Percentiles rank a stretch among this genome's conserved stretches.
These are phyloP conservation scores for Axea sp. DNA, from an alignment of 2,888 invertebrate genomes.

Conservation along the genomic window DNA sequence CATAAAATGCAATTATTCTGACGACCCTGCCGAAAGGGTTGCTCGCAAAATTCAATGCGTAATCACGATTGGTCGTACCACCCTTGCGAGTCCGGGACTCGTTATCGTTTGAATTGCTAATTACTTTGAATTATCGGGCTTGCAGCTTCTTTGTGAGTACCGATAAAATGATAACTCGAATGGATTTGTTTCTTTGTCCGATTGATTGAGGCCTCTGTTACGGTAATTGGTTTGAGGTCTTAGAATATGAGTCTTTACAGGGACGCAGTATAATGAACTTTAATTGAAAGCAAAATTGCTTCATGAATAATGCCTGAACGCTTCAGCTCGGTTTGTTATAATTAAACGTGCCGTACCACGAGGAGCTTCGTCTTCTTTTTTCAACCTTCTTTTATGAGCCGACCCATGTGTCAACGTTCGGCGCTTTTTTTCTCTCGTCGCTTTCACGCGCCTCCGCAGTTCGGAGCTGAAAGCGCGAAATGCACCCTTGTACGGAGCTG, in stretches of 20 bases:
- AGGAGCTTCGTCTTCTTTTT: no score
- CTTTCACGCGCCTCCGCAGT: background rate
- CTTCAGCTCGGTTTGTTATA: background rate
- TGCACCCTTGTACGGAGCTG: slow-evolving; percentile 5
- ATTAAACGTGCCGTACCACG: background rate
- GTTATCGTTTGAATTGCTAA: slow-evolving; percentile 51
- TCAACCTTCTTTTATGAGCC: no score
- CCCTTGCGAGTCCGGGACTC: slow-evolving; percentile 5
- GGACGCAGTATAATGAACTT: background rate
- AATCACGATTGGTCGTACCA: slow-evolving; percentile 30
- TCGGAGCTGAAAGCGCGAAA: background rate
- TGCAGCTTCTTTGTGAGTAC: slow-evolving; percentile 23
- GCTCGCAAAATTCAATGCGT: slow-evolving; percentile 18
- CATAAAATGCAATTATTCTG: slow-evolving; percentile 33
- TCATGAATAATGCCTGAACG: background rate
- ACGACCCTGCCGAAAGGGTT: slow-evolving; percentile 35
- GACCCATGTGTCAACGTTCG: no score
- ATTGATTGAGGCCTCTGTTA: slow-evolving; percentile 20
- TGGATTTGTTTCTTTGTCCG: slow-evolving; percentile 21
- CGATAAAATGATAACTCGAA: slow-evolving; percentile 20
- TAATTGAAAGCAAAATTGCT: slow-evolving; percentile 3
- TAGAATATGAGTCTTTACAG: no score
- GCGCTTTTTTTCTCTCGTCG: no score
- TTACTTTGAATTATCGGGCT: slow-evolving; percentile 29
- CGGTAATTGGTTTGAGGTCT: slow-evolving; percentile 8